Percentiles rank a stretch among this genome's conserved stretches.
Evolutionary conservation across 2,888 invertebrate genomes (phyloP).

Genomic region (Eilema caniola): DNA sequence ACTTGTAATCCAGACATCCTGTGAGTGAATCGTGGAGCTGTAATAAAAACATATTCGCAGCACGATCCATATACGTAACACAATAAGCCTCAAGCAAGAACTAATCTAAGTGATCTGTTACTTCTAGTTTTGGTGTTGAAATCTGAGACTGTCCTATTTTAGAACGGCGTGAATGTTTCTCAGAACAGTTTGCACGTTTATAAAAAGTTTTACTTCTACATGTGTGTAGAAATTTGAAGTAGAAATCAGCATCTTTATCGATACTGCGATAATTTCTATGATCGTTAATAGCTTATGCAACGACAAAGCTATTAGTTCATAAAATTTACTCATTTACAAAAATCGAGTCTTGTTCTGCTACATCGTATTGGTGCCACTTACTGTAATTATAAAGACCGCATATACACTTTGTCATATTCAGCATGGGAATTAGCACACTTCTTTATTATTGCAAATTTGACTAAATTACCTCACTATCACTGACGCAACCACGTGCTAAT

Average conservation of each 20-base stretch:
- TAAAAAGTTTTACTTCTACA: slow-evolving; percentile 49
- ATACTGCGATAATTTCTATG: slow-evolving; percentile 33
- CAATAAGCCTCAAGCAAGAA: slow-evolving; percentile 50
- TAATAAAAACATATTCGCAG: slow-evolving; percentile 50
- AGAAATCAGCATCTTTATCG: slow-evolving; percentile 41
- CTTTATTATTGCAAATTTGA: slow-evolving; percentile 38
- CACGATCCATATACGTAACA: slow-evolving; percentile 53
- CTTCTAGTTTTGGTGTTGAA: slow-evolving; percentile 54
- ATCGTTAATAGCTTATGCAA: slow-evolving; percentile 32
- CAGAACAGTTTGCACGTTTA: slow-evolving; percentile 41
- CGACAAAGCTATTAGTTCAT: slow-evolving; percentile 20
- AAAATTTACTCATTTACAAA: slow-evolving; percentile 22
- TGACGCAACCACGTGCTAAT: slow-evolving; percentile 34
- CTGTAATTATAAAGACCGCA: slow-evolving; percentile 16
- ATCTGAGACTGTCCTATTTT: slow-evolving; percentile 49
- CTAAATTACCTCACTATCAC: slow-evolving; percentile 41
- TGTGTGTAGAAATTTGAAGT: slow-evolving; percentile 43
- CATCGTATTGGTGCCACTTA: slow-evolving; percentile 11
- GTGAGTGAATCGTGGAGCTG: slow-evolving; percentile 44
- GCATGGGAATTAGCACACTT: slow-evolving; percentile 25
- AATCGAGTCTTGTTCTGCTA: slow-evolving; percentile 21
- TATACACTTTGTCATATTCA: slow-evolving; percentile 29
- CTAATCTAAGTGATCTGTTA: slow-evolving; percentile 51
- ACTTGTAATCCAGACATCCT: slow-evolving; percentile 68
- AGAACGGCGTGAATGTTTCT: slow-evolving; percentile 43